phyloP scores from a whole-genome alignment of 2,113 vertebrate genomes.

The Cepphus grylle region DNA sequence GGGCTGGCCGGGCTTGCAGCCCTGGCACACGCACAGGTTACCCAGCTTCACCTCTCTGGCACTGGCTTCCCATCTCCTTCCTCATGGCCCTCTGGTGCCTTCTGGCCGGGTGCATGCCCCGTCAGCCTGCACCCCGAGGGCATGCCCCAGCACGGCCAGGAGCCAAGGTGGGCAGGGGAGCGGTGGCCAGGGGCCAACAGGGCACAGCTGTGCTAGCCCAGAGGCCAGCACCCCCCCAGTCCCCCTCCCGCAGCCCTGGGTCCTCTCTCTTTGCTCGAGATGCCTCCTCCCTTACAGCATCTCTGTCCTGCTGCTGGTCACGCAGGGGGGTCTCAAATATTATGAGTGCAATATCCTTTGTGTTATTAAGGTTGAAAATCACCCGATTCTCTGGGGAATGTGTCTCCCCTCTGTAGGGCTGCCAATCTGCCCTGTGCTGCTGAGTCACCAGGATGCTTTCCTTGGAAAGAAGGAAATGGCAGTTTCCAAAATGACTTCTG shows the following conservation, averaged over 20 bases:
- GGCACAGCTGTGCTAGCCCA: not conserved
- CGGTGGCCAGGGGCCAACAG: not conserved
- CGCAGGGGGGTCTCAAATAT: fast-evolving
- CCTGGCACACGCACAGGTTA: not conserved
- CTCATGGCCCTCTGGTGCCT: fast-evolving
- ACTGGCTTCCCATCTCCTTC: not conserved
- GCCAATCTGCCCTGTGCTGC: not conserved
- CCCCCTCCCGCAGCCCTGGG: not conserved
- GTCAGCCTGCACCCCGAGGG: not conserved
- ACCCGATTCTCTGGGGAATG: not conserved
- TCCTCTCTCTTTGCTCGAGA: not conserved
- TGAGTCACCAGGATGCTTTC: constrained; percentile 5
- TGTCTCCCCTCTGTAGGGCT: not conserved
- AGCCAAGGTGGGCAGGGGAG: not conserved
- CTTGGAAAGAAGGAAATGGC: not conserved
- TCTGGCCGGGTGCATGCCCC: not conserved
- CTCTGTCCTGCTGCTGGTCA: not conserved
- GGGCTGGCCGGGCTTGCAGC: not conserved
- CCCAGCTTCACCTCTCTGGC: fast-evolving
- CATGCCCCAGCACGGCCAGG: fast-evolving
- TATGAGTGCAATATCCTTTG: not conserved
- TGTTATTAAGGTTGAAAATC: not conserved
- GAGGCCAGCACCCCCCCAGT: not conserved
- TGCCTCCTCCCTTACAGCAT: not conserved
- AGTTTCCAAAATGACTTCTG: not conserved